These are phyloP conservation scores for Catocala nupta DNA, from an alignment of 2,888 invertebrate genomes.

Conservation along the genomic window DNA sequence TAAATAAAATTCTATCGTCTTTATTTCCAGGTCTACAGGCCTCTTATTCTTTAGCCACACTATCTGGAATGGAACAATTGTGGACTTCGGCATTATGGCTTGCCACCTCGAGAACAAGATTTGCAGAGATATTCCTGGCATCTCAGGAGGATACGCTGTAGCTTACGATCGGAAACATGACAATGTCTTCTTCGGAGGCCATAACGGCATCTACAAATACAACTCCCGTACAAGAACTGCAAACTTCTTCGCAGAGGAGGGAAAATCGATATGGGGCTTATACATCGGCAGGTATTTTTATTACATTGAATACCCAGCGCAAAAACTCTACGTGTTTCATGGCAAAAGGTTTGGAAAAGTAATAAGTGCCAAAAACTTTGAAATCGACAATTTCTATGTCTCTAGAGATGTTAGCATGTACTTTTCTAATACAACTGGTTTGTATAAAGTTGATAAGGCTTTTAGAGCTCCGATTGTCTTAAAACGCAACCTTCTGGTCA, in stretches of 20 bases:
- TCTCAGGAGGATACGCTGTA: constrained; percentile 12
- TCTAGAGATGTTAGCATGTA: constrained; percentile 69
- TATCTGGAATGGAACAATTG: not conserved
- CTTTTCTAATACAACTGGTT: constrained; percentile 73
- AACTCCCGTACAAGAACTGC: constrained; percentile 3
- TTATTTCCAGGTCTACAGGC: constrained; percentile 5
- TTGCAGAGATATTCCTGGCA: constrained; percentile 7
- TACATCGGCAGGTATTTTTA: constrained; percentile 74
- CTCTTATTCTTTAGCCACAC: constrained; percentile 20
- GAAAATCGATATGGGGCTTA: constrained; percentile 75
- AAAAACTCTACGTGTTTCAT: constrained; percentile 69
- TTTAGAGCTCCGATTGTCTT: constrained; percentile 55
- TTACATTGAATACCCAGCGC: constrained; percentile 75
- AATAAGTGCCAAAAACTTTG: constrained; percentile 66
- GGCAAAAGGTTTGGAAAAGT: constrained; percentile 67
- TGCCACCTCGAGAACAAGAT: constrained; percentile 9
- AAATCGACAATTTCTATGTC: constrained; percentile 75
- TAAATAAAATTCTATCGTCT: too few species aligned
- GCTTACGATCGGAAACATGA: constrained; percentile 5
- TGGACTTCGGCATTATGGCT: constrained; percentile 9
- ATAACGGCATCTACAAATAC: constrained; percentile 15
- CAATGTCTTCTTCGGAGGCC: constrained; percentile 14
- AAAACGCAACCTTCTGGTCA: constrained; percentile 60
- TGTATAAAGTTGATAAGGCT: constrained; percentile 69
- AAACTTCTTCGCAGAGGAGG: constrained; percentile 73